phyloP scores from a whole-genome alignment of 2,113 vertebrate species.

The Nothoprocta pentlandii region DNA sequence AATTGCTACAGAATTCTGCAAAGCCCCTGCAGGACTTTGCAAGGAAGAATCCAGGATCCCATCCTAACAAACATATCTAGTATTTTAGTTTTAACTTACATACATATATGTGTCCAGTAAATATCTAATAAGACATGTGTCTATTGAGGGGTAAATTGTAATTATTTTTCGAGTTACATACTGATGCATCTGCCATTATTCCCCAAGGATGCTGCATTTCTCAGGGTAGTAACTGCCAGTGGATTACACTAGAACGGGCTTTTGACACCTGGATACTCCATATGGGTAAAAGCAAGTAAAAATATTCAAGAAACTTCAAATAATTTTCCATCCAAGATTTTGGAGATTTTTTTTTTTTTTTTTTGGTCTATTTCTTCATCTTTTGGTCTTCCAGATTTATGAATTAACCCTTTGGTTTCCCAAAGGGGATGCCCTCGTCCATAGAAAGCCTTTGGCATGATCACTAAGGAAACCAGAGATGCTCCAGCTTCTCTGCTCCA shows the following conservation, averaged over 20 bases:
- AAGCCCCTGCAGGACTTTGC: not conserved
- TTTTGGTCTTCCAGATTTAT: not conserved
- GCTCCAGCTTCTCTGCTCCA: not conserved
- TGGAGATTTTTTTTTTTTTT: too few species aligned
- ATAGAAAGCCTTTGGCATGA: not conserved
- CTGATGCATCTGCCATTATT: not conserved
- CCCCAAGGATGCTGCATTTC: not conserved
- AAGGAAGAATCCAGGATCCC: not conserved
- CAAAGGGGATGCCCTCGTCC: too few species aligned
- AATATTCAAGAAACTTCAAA: not conserved
- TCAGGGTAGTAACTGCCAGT: not conserved
- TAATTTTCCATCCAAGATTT: too few species aligned
- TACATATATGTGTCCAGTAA: not conserved
- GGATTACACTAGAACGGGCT: not conserved
- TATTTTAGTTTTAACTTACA: not conserved
- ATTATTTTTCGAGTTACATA: not conserved
- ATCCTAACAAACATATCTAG: not conserved
- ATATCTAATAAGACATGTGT: not conserved
- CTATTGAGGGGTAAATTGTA: not conserved
- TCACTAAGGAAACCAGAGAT: not conserved
- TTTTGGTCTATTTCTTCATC: not conserved
- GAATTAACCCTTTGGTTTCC: not conserved
- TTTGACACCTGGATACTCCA: fast-evolving
- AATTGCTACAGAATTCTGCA: not conserved
- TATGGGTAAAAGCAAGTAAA: fast-evolving